A percentile compares a stretch with the other conserved stretches of the same genome.
Conservation (phyloP, 1,140 invertebrate genomes). For the Apocrypta bakeri region DNA sequence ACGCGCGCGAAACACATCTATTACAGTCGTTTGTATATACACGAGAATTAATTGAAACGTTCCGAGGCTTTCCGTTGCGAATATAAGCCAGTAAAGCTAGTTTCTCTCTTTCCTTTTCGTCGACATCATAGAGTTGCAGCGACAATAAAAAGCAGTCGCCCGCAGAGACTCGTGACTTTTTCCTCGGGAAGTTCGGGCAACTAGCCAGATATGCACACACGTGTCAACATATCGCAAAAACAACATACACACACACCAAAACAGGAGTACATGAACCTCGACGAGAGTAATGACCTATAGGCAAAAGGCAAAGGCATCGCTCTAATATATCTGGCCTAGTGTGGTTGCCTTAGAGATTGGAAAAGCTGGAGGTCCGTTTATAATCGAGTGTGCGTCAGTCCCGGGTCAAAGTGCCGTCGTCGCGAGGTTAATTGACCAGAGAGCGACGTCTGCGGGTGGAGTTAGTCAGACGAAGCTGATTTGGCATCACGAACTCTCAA, state of each 20-base stretch:
- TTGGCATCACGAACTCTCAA: not conserved
- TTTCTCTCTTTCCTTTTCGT: not conserved
- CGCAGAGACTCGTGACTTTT: not conserved
- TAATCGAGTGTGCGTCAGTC: constrained; percentile 1
- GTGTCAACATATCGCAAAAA: not conserved
- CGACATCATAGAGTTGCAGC: not conserved
- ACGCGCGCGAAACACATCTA: no score
- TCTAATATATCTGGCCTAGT: not conserved
- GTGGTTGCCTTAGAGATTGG: not conserved
- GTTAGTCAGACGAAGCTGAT: not conserved
- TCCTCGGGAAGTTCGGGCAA: not conserved
- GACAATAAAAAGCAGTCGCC: not conserved
- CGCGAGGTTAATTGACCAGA: not conserved
- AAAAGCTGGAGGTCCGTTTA: not conserved
- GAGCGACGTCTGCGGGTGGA: not conserved
- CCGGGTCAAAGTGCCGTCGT: not conserved
- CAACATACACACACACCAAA: no score
- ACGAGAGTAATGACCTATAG: not conserved
- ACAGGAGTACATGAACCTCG: not conserved
- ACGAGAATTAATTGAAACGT: not conserved
- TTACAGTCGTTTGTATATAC: no score
- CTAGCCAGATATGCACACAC: not conserved
- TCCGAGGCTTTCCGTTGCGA: not conserved
- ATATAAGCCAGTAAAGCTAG: not conserved
- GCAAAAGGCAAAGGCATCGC: not conserved